Conservation (phyloP, 2,888 invertebrate species). For the Microctonus hyperodae region DNA sequence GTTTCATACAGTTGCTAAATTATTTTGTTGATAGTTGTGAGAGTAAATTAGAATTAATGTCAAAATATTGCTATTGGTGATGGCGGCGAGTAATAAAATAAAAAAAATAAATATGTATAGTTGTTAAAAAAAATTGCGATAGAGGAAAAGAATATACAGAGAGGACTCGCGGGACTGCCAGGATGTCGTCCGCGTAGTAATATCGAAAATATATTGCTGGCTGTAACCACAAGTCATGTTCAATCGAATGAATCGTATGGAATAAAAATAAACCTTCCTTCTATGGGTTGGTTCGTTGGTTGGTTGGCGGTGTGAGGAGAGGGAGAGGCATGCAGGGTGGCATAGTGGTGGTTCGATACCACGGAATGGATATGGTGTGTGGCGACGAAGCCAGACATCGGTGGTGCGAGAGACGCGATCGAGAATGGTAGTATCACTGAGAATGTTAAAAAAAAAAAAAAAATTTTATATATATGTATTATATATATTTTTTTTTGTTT, state of each 20-base stretch:
- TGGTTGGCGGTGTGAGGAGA: neutral
- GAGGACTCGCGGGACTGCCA: slow-evolving; percentile 46
- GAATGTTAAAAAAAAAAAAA: neutral
- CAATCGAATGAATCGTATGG: slow-evolving; percentile 58
- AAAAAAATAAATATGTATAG: neutral
- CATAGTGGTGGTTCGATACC: slow-evolving; percentile 27
- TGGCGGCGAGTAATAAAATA: neutral
- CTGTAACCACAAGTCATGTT: slow-evolving; percentile 59
- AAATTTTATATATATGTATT: too few relatives aligned
- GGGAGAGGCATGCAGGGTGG: neutral
- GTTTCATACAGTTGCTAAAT: neutral
- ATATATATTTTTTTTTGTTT: too few relatives aligned
- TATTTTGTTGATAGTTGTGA: neutral
- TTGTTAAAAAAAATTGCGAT: slow-evolving; percentile 24
- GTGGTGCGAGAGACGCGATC: slow-evolving; percentile 7
- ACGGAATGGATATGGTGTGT: slow-evolving; percentile 14
- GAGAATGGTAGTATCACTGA: slow-evolving; percentile 17
- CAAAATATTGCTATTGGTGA: neutral
- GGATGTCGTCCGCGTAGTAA: slow-evolving; percentile 53
- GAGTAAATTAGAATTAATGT: neutral
- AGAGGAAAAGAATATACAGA: slow-evolving; percentile 36
- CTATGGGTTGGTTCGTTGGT: slow-evolving; percentile 16
- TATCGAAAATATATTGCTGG: slow-evolving; percentile 55
- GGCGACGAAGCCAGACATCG: slow-evolving; percentile 21
- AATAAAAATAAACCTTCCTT: slow-evolving; percentile 56